Conservation (phyloP, 2,888 invertebrate genomes). For the Lacanobia wlatinum region DNA sequence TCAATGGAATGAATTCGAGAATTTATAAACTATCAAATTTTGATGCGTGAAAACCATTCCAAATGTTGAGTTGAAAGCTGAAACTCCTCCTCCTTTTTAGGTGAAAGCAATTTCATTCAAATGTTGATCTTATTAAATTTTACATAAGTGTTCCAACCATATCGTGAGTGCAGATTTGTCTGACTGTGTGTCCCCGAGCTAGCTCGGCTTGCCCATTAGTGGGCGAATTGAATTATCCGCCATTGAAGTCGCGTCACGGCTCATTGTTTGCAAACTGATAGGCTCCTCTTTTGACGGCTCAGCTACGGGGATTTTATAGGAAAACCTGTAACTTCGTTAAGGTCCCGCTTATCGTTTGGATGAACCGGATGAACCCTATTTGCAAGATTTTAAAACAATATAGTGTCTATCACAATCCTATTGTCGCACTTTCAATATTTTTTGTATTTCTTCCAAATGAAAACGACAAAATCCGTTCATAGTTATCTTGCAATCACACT, state of each 20-base stretch:
- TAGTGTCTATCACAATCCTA: too few relatives aligned
- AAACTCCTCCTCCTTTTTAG: too few relatives aligned
- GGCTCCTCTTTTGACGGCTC: slow-evolving; percentile 53
- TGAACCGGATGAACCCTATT: slow-evolving; percentile 52
- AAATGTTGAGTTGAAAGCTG: too few relatives aligned
- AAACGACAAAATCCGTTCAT: slow-evolving; percentile 4
- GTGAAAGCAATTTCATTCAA: too few relatives aligned
- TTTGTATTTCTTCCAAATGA: background rate
- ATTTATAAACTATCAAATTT: too few relatives aligned
- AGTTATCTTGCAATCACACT: slow-evolving; percentile 7
- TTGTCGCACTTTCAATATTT: background rate
- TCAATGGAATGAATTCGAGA: too few relatives aligned
- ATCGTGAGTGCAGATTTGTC: slow-evolving; percentile 10
- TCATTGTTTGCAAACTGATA: slow-evolving; percentile 79
- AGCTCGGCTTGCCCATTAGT: slow-evolving; percentile 68
- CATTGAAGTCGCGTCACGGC: slow-evolving; percentile 71
- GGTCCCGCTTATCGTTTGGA: slow-evolving; percentile 57
- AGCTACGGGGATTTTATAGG: slow-evolving; percentile 65
- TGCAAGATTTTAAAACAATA: slow-evolving; percentile 10
- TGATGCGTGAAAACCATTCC: too few relatives aligned
- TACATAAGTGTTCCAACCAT: slow-evolving; percentile 3
- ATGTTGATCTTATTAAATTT: background rate
- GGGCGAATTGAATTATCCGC: slow-evolving; percentile 78
- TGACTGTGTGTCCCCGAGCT: slow-evolving; percentile 2
- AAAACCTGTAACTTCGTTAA: slow-evolving; percentile 68